Evolutionary conservation across 2,113 vertebrate species (phyloP).

Genomic region (Castor canadensis): DNA sequence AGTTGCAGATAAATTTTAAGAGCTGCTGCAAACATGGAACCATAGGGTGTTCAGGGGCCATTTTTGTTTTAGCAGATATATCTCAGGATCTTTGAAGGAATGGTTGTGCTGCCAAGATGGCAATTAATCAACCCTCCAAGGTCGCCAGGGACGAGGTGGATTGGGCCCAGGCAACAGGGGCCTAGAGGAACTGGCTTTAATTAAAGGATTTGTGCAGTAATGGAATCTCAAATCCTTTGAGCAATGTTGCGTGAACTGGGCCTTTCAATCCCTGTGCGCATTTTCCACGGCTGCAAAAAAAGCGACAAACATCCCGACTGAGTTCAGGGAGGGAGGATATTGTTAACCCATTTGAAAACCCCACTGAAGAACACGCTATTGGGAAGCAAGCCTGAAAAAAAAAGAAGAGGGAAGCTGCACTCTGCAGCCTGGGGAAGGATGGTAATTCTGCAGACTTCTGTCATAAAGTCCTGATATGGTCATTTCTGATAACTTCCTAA

Average conservation of each 20-base stretch:
- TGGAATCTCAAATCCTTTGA: conserved; percentile 79
- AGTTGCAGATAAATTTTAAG: conserved; percentile 72
- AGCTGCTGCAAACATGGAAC: conserved; percentile 61
- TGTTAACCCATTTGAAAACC: conserved; percentile 56
- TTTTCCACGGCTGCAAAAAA: conserved; percentile 46
- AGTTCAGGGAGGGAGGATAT: background rate
- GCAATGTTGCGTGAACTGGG: conserved; percentile 71
- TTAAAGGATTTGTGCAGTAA: conserved; percentile 77
- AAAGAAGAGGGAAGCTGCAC: background rate
- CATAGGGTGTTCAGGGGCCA: conserved; percentile 66
- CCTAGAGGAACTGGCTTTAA: conserved; percentile 75
- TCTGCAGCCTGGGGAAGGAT: background rate
- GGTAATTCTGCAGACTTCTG: background rate
- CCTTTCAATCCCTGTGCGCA: conserved; percentile 60
- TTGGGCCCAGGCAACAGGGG: conserved; percentile 41
- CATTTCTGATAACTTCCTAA: background rate
- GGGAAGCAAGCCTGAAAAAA: conserved; percentile 7
- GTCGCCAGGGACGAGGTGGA: conserved; percentile 58
- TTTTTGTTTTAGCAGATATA: conserved; percentile 73
- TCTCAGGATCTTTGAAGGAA: conserved; percentile 70
- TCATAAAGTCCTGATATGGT: background rate
- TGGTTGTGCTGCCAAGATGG: conserved; percentile 58
- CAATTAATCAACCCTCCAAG: conserved; percentile 75
- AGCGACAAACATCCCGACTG: conserved; percentile 59
- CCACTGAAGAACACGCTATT: conserved; percentile 6